phyloP scores from a whole-genome alignment of 2,113 vertebrate genomes.

The Rousettus leschenaultii region DNA sequence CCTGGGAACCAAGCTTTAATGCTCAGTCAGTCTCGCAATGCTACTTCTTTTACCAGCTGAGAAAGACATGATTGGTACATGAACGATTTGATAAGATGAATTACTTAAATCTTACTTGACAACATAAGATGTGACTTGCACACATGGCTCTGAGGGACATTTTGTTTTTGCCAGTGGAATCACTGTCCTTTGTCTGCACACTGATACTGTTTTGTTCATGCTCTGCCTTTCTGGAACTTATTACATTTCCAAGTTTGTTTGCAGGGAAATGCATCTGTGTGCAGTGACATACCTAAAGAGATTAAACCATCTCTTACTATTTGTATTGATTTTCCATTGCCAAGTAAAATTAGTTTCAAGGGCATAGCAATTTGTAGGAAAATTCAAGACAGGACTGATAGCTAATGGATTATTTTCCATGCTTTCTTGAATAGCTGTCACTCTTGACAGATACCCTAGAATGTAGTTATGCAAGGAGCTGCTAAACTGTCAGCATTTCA shows the following conservation, averaged over 20 bases:
- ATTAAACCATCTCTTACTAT: conserved; percentile 44
- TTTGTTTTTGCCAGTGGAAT: neutral
- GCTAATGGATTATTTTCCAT: conserved; percentile 45
- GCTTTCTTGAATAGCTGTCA: conserved; percentile 62
- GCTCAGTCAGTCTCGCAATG: neutral
- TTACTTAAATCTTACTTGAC: neutral
- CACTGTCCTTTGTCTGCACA: neutral
- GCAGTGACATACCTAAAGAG: neutral
- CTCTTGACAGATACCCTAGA: conserved; percentile 66
- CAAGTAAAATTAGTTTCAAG: conserved; percentile 62
- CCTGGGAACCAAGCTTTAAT: neutral
- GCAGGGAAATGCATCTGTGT: neutral
- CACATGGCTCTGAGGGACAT: neutral
- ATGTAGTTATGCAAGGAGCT: conserved; percentile 68
- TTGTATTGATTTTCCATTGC: conserved; percentile 56
- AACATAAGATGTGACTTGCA: neutral
- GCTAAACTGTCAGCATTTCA: conserved; percentile 75
- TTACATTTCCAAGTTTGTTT: neutral
- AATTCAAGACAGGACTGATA: conserved; percentile 19
- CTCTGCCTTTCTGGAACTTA: neutral
- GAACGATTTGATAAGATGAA: neutral
- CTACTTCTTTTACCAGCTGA: neutral
- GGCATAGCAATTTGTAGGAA: conserved; percentile 44
- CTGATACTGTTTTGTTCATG: neutral
- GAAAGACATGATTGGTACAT: neutral